A percentile compares a stretch with the other conserved stretches of the same genome.
These are phyloP conservation scores for Idaea dimidiata DNA, from an alignment of 2,888 invertebrate species.

Conservation along the genomic window DNA sequence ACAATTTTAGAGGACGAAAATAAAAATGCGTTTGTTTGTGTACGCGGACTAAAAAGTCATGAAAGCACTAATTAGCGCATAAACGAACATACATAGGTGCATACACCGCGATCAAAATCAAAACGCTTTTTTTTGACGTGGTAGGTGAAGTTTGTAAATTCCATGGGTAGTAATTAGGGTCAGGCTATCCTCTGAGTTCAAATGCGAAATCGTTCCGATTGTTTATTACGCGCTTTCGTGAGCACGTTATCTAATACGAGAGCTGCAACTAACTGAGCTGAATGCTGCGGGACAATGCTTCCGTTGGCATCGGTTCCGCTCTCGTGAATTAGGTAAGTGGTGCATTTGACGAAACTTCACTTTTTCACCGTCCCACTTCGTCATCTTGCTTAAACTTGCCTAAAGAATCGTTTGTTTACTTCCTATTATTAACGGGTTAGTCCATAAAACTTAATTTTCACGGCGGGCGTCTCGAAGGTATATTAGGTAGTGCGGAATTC, in stretches of 20 bases:
- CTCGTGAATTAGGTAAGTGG: conserved; percentile 77
- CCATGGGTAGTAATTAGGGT: background rate
- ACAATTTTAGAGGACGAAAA: too few relatives aligned
- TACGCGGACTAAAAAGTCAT: too few relatives aligned
- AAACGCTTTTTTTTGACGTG: too few relatives aligned
- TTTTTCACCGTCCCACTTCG: conserved; percentile 67
- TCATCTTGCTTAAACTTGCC: conserved; percentile 47
- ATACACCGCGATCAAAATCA: too few relatives aligned
- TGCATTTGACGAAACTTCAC: conserved; percentile 77
- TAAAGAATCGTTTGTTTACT: conserved; percentile 61
- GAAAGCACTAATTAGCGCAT: too few relatives aligned
- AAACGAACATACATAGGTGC: too few relatives aligned
- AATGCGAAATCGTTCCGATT: conserved; percentile 62
- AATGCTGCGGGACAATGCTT: conserved; percentile 64
- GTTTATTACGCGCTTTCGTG: conserved; percentile 63
- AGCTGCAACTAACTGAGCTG: conserved; percentile 49
- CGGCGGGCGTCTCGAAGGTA: conserved; percentile 47
- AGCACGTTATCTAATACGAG: conserved; percentile 70
- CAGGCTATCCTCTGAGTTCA: conserved; percentile 55
- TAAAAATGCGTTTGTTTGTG: too few relatives aligned
- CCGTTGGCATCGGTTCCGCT: conserved; percentile 74
- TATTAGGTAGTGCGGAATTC: conserved; percentile 57
- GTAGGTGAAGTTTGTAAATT: background rate
- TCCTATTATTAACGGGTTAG: conserved; percentile 61
- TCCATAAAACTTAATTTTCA: conserved; percentile 62